Conservation (phyloP, 2,797 vertebrate genomes). For the Delichon dasypus region DNA sequence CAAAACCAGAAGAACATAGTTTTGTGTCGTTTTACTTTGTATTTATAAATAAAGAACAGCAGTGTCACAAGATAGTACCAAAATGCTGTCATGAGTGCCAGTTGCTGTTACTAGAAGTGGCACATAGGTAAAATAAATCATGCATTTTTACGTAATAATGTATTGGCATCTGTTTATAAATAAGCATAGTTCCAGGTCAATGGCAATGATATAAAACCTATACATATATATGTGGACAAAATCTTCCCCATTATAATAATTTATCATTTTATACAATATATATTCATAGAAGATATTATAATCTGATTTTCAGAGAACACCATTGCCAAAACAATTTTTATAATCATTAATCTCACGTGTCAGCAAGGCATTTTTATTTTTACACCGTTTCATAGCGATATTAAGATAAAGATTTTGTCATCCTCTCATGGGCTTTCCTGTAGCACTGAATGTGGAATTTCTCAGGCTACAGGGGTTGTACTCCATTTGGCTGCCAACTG, state of each 20-base stretch:
- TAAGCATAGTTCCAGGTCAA: background rate
- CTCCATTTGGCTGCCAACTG: slow-evolving; percentile 49
- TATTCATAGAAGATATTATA: background rate
- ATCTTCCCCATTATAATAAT: background rate
- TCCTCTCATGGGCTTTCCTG: background rate
- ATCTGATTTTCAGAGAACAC: background rate
- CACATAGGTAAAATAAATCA: background rate
- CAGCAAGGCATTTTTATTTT: background rate
- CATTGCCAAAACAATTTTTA: background rate
- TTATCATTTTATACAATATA: background rate
- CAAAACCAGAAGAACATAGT: background rate
- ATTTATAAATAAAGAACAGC: background rate
- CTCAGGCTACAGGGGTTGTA: background rate
- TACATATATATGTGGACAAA: background rate
- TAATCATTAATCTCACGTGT: background rate
- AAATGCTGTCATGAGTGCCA: background rate
- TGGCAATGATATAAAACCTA: background rate
- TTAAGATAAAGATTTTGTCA: background rate
- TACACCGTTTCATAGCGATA: background rate
- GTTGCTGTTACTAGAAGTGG: background rate
- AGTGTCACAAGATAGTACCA: background rate
- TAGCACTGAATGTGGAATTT: slow-evolving; percentile 14
- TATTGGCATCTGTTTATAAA: background rate
- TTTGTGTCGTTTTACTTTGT: background rate
- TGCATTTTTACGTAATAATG: background rate